Evolutionary conservation across 2,888 invertebrate species (phyloP).

Genomic region (Capitulum mitella): DNA sequence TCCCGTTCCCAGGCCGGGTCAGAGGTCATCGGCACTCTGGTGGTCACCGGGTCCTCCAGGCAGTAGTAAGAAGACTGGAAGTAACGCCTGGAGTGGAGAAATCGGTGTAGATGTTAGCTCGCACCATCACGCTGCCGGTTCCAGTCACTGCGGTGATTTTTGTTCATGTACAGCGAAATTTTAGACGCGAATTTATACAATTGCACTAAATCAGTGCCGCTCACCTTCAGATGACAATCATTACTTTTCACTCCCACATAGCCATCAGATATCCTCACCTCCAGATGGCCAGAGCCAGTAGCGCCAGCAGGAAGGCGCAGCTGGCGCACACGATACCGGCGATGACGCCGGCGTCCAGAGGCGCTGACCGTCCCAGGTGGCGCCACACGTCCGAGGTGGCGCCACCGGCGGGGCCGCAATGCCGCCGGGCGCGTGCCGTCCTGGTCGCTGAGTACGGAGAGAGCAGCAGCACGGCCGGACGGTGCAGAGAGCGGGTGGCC

Average conservation of each 20-base stretch:
- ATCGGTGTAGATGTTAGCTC: too few relatives aligned
- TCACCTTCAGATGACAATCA: too few relatives aligned
- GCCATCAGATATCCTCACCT: conserved; percentile 57
- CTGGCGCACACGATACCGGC: conserved; percentile 63
- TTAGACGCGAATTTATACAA: too few relatives aligned
- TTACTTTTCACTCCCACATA: too few relatives aligned
- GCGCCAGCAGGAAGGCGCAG: conserved; percentile 59
- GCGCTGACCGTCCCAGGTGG: neutral
- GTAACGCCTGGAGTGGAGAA: too few relatives aligned
- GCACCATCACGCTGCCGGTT: too few relatives aligned
- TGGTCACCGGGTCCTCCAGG: conserved; percentile 61
- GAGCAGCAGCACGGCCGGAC: neutral
- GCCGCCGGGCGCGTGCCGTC: neutral
- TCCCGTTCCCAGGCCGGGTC: conserved; percentile 52
- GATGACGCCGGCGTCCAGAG: conserved; percentile 59
- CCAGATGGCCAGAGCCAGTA: conserved; percentile 64
- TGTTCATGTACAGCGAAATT: too few relatives aligned
- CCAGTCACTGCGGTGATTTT: too few relatives aligned
- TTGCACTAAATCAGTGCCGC: too few relatives aligned
- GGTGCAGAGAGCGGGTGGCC: conserved; percentile 54
- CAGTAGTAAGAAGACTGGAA: conserved; percentile 50
- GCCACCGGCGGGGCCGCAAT: neutral
- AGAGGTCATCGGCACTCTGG: conserved; percentile 48
- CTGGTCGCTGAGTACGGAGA: neutral
- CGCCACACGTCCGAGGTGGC: conserved; percentile 7